Percentiles rank a stretch among this genome's conserved stretches.
Conservation (phyloP, 2,797 vertebrate species). For the Spatula versicolor region DNA sequence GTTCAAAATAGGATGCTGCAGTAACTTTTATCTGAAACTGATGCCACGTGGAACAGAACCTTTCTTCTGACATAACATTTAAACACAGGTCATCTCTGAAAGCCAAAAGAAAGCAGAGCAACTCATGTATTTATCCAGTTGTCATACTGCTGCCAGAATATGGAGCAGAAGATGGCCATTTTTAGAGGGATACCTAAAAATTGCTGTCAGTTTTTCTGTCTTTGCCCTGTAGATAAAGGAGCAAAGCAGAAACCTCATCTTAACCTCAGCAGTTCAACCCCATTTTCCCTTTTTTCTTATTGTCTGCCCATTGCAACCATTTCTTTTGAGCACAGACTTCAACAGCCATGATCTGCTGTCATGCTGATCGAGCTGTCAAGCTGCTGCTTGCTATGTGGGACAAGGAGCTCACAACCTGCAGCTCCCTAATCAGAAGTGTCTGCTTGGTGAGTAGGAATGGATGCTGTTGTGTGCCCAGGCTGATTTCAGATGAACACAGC, state of each 20-base stretch:
- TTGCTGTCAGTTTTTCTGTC: not conserved
- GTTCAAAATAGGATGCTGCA: not conserved
- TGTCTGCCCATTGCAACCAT: slow-evolving; percentile 15
- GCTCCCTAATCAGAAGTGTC: not conserved
- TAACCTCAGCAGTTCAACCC: not conserved
- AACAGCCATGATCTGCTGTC: slow-evolving; percentile 20
- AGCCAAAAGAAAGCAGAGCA: not conserved
- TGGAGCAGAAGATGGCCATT: not conserved
- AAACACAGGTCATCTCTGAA: not conserved
- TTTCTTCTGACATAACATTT: slow-evolving; percentile 3
- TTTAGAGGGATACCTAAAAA: slow-evolving; percentile 21
- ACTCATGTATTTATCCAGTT: not conserved
- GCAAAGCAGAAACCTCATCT: not conserved
- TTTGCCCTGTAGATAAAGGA: not conserved
- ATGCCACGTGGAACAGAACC: not conserved
- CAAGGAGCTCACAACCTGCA: not conserved
- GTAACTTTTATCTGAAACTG: not conserved
- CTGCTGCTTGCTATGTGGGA: not conserved
- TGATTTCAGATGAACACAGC: not conserved
- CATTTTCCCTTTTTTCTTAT: not conserved
- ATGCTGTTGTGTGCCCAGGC: not conserved
- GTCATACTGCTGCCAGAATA: not conserved
- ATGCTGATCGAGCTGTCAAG: slow-evolving; percentile 34
- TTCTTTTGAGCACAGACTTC: not conserved
- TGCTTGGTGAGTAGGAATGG: not conserved